A percentile compares a stretch with the other conserved stretches of the same genome.
These are phyloP conservation scores for Microdon myrmicae DNA, from an alignment of 2,888 invertebrate genomes.

Conservation along the genomic window DNA sequence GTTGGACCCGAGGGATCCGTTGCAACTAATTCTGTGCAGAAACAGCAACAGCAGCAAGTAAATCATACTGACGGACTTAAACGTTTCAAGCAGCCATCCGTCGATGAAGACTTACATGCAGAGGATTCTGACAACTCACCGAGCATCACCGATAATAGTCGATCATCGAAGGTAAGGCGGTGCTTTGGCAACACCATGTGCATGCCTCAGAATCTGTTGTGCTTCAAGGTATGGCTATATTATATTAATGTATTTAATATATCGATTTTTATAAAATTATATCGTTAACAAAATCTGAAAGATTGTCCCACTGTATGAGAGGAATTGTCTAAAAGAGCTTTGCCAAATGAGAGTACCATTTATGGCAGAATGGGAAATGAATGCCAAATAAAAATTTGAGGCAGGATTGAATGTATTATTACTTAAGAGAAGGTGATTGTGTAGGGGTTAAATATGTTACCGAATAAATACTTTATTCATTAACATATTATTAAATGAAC, in stretches of 20 bases:
- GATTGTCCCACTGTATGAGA: constrained; percentile 38
- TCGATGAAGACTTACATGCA: constrained; percentile 36
- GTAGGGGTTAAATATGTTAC: too few relatives aligned
- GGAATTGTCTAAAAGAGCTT: too few relatives aligned
- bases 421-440: too few relatives aligned
- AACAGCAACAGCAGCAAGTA: constrained; percentile 35
- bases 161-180: constrained; percentile 73
- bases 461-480: too few relatives aligned
- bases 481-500: too few relatives aligned
- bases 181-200: constrained; percentile 80
- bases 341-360: too few relatives aligned
- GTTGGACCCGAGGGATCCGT: constrained; percentile 52
- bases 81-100: constrained; percentile 33
- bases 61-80: constrained; percentile 33
- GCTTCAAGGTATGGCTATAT: constrained; percentile 81
- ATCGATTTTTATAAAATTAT: constrained; percentile 55
- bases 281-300: constrained; percentile 25
- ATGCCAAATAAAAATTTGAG: too few relatives aligned
- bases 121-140: constrained; percentile 54
- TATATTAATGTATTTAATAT: constrained; percentile 66
- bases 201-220: constrained; percentile 85
- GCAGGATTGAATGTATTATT: too few relatives aligned
- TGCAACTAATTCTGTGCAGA: constrained; percentile 44
- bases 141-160: constrained; percentile 50
- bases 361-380: too few relatives aligned